Evolutionary conservation across 2,113 vertebrate genomes (phyloP), one percentile per base, ranked within the genome.

Genomic region (Pardalotus punctatus): DNA sequence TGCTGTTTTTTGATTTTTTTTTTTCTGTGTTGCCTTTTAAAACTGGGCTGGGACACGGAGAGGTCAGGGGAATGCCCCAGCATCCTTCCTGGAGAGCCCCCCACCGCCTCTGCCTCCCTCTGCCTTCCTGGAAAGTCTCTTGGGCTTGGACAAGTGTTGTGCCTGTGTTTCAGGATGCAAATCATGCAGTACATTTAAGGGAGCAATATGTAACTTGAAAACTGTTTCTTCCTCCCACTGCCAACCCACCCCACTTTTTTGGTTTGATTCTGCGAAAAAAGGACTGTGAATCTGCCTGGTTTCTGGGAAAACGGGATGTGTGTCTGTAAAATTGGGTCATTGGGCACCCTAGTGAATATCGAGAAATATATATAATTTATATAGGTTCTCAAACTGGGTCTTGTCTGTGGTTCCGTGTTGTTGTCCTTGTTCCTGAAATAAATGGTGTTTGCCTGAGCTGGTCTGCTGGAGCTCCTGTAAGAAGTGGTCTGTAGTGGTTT

Each of bases 351-450:
- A 20, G 67, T 81, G 93, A 67, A 33, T 83, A 74, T 83, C 40
- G 70, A 80, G 47, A 69, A 86, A 92, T 69, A 85, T 12, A 48
- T 91, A 38, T 84, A 61, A 64, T 96, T 62, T 83, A 70, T 93
- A 71, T 78, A 91, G 72, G 80, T 71, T 94, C 64, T 36, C 56
- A 88, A 92, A 88, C 51, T 92, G 82, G 88, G 93, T 93, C 93
- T 92, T 77, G 31, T 88, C 64, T 82, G 67, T 86, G 51, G 19
- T 76, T 92, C 50, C 53, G 20, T 1, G 8, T 90, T 94, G 69
- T 91, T 95, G 88, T 61, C 93, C 90, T 96, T 83, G 51, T 88
- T 88, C 51, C 82, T 67, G 65, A 93, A 95, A 92, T 88, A 74
- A 93, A 60, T 79, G 69, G 67, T 89, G 42, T 81, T 90, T 93